These are phyloP conservation scores for Blera fallax DNA, from an alignment of 2,888 invertebrate genomes.

Conservation along the genomic window DNA sequence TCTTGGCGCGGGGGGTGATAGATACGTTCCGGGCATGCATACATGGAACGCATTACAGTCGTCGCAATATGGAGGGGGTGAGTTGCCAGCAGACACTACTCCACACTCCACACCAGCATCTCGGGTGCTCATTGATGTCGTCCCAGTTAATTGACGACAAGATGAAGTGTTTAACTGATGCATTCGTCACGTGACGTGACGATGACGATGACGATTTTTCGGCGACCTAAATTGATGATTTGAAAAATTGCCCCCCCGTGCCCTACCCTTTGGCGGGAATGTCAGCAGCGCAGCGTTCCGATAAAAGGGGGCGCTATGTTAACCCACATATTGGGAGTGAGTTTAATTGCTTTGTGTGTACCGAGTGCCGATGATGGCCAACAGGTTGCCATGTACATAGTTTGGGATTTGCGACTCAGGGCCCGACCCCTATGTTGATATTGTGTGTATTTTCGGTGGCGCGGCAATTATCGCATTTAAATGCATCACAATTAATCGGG, in stretches of 20 bases:
- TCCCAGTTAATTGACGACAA: conserved; percentile 71
- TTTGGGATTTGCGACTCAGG: conserved; percentile 48
- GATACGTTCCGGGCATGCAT: conserved; percentile 43
- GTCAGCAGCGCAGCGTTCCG: neutral
- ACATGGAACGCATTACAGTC: conserved; percentile 41
- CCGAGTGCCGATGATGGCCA: conserved; percentile 59
- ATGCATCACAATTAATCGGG: conserved; percentile 66
- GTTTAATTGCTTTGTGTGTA: conserved; percentile 66
- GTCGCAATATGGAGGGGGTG: too few relatives aligned
- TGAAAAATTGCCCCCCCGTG: conserved; percentile 26
- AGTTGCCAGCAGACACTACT: neutral
- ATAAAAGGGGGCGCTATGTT: conserved; percentile 33
- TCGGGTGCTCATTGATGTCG: conserved; percentile 52
- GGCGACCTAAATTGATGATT: conserved; percentile 67
- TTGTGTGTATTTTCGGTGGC: conserved; percentile 58
- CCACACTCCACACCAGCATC: conserved; percentile 69
- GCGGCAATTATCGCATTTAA: conserved; percentile 63
- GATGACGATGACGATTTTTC: conserved; percentile 47
- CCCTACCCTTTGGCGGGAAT: conserved; percentile 33
- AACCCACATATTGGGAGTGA: conserved; percentile 57
- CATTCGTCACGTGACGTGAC: conserved; percentile 69
- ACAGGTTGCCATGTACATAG: conserved; percentile 58
- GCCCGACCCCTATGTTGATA: conserved; percentile 70
- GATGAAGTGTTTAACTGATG: conserved; percentile 70
- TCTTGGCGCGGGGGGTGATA: conserved; percentile 45